Base-by-base conservation (phyloP, 1,140 invertebrate genomes). In the Helicorthomorpha holstii region DNA sequence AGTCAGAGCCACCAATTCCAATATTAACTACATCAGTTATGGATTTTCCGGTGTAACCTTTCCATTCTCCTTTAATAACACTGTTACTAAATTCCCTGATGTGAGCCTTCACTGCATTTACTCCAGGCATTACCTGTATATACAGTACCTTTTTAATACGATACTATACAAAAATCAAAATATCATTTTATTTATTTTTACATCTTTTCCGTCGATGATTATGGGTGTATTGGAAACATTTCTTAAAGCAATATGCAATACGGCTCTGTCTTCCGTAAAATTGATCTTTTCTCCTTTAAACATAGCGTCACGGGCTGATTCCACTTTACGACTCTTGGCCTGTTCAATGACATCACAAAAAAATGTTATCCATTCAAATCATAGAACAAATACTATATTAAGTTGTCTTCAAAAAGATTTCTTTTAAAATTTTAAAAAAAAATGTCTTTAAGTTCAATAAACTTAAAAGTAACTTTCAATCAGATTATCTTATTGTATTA, bases 1-100 rank as follows among this genome's bases (percentile, higher is more conserved):
- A 72, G 76, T 99, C 96, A 3, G 95, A 98, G 25, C 96, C 96
- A 49, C 96, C 96, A 63, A 99, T 99, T 49, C 96, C 96, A 74
- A 99, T 98, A 67, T 99, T 99, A 25, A 99, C 85, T 47, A 99
- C 87, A 75, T 98, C 94, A 53, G 87, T 93, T 46, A 99, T 98
- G 52, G 81, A 65, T 70, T 97, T 91, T 10, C 92, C 93, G 2
- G 90, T 92, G 65, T 85, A 96, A 27, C 93, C 86, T 62, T 76
- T 77, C 86, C 86, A 90, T 57, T 73, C 57, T 45, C 83, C 82
- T 24, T 65, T 71, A 54, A 81, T 74, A 1, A 89, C 73, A 67
- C 83, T 73, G 53, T 82, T 73, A 24, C 79, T 80, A 65, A 99
- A 99, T 60, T 82, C 75, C 69, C 95, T 88, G 87, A 99, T 98